Conservation (phyloP, 2,888 invertebrate genomes). For the Torymus aiolomorphi region DNA sequence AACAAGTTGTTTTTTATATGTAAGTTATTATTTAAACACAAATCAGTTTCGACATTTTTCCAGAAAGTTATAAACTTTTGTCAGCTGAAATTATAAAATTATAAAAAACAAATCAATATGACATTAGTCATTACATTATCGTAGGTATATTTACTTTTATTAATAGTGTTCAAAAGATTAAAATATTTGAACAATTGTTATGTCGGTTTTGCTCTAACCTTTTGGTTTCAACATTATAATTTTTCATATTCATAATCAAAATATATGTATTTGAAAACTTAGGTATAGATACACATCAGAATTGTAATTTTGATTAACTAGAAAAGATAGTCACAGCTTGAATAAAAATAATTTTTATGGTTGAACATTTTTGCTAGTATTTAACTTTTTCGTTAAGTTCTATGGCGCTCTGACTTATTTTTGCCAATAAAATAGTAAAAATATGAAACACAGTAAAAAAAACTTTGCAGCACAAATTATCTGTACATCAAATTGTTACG, state of each 20-base stretch:
- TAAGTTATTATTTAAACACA: conserved; percentile 52
- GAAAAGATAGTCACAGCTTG: conserved; percentile 22
- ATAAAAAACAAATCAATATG: conserved; percentile 10
- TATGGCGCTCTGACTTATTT: too few relatives aligned
- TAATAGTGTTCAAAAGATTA: conserved; percentile 1
- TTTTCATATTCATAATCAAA: conserved; percentile 30
- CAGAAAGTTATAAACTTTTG: conserved; percentile 29
- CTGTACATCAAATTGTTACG: conserved; percentile 18
- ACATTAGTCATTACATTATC: conserved; percentile 3
- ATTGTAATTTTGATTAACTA: conserved; percentile 25
- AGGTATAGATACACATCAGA: conserved; percentile 15
- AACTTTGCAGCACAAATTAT: conserved; percentile 17
- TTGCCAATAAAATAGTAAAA: not conserved
- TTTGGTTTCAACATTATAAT: conserved; percentile 30
- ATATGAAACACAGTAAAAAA: conserved; percentile 12
- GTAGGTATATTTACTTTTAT: not conserved
- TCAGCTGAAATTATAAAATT: conserved; percentile 21
- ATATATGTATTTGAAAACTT: conserved; percentile 30
- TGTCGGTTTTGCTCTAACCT: conserved; percentile 8
- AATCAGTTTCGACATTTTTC: conserved; percentile 38
- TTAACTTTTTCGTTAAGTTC: too few relatives aligned
- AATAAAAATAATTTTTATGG: conserved; percentile 16
- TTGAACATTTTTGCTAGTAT: too few relatives aligned
- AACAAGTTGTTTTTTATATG: conserved; percentile 23
- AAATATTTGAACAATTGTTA: conserved; percentile 35